Percentiles rank a stretch among this genome's conserved stretches.
Evolutionary conservation across 2,113 vertebrate genomes (phyloP).

Genomic region (Thomomys bottae): DNA sequence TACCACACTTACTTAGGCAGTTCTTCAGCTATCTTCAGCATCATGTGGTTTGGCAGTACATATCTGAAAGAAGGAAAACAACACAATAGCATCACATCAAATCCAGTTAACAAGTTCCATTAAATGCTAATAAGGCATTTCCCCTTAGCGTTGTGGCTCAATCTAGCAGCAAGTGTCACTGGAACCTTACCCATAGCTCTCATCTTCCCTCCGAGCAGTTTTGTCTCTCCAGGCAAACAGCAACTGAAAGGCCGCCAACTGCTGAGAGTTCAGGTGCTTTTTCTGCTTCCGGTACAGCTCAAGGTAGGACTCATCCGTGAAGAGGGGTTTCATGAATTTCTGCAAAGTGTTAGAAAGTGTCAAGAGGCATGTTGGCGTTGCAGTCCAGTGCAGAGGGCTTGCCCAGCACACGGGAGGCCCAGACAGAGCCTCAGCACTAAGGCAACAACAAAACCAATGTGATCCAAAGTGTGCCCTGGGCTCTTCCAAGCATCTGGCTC

Average conservation of each 20-base stretch:
- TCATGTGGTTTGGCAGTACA: conserved; percentile 96
- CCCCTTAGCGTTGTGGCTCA: background rate
- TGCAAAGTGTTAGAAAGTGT: conserved; percentile 66
- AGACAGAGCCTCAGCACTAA: background rate
- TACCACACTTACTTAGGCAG: conserved; percentile 93
- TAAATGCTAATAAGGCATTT: background rate
- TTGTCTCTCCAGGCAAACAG: conserved; percentile 96
- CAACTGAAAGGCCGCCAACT: conserved; percentile 93
- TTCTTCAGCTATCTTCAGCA: conserved; percentile 94
- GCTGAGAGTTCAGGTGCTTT: conserved; percentile 94
- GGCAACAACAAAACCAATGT: background rate
- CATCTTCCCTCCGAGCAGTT: conserved; percentile 93
- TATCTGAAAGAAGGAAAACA: conserved; percentile 86
- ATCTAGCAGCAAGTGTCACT: background rate
- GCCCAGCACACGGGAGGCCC: background rate
- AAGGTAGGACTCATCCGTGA: conserved; percentile 95
- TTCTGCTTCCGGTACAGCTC: conserved; percentile 96
- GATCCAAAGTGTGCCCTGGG: background rate
- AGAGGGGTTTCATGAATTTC: conserved; percentile 97
- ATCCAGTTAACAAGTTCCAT: background rate
- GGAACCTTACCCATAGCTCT: conserved; percentile 93
- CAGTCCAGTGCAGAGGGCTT: too few species aligned
- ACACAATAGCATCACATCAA: background rate
- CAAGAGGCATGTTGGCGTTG: background rate
- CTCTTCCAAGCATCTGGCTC: background rate